Percentiles rank a stretch among this genome's conserved stretches.
phyloP scores from a whole-genome alignment of 1,140 invertebrate genomes.

The Aethina tumida region DNA sequence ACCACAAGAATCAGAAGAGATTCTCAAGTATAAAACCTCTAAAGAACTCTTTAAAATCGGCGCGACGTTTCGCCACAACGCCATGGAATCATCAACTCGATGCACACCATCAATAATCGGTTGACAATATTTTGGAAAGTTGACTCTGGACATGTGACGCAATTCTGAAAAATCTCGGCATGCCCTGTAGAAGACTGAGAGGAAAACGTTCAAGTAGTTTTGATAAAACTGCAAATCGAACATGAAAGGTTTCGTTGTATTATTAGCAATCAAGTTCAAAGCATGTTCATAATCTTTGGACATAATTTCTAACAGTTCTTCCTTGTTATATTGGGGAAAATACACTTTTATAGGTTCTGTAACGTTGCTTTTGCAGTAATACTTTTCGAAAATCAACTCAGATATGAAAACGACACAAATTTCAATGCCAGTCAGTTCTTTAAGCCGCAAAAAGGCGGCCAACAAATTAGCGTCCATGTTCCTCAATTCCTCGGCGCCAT shows the following conservation, averaged over 20 bases:
- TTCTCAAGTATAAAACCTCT: slow-evolving; percentile 67
- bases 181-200: slow-evolving; percentile 69
- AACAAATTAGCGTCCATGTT: slow-evolving; percentile 63
- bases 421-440: slow-evolving; percentile 61
- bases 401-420: slow-evolving; percentile 69
- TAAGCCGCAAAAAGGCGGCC: slow-evolving; percentile 56
- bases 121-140: slow-evolving; percentile 65
- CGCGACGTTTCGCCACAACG: slow-evolving; percentile 69
- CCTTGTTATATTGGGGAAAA: slow-evolving; percentile 73
- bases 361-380: slow-evolving; percentile 54
- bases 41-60: slow-evolving; percentile 63
- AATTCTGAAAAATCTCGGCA: slow-evolving; percentile 75
- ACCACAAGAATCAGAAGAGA: slow-evolving; percentile 34
- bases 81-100: slow-evolving; percentile 48
- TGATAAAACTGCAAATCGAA: slow-evolving; percentile 55
- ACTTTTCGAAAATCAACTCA: slow-evolving; percentile 73
- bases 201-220: slow-evolving; percentile 68
- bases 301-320: slow-evolving; percentile 67
- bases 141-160: slow-evolving; percentile 56
- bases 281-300: slow-evolving; percentile 35
- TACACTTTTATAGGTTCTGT: slow-evolving; percentile 64
- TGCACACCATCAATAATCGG: slow-evolving; percentile 53
- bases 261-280: slow-evolving; percentile 16
- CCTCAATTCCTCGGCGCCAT: slow-evolving; percentile 68
- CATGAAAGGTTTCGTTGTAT: slow-evolving; percentile 35